Evolutionary conservation across 2,113 vertebrate genomes (phyloP).

Genomic region (Calidris pugnax): DNA sequence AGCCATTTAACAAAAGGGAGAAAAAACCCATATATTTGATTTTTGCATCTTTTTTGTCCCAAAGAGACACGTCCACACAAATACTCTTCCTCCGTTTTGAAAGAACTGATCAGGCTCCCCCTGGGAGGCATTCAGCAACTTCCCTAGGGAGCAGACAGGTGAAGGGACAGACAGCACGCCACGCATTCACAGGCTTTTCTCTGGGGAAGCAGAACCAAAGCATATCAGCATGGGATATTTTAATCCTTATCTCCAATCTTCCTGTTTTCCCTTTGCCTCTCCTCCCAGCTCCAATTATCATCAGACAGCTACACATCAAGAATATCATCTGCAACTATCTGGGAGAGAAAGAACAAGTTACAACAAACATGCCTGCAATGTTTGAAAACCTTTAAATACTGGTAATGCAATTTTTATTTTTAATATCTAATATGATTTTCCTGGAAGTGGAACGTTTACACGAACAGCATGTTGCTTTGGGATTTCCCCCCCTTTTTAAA

Average conservation of each 20-base stretch:
- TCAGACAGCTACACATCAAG: background rate
- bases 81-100: background rate
- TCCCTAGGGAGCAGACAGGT: background rate
- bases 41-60: background rate
- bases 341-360: background rate
- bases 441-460: background rate
- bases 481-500: background rate
- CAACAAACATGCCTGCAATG: background rate
- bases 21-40: accelerated
- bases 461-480: background rate
- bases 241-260: background rate
- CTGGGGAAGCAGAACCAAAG: background rate
- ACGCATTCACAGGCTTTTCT: background rate
- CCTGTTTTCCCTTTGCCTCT: background rate
- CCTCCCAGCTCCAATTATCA: background rate
- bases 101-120: background rate
- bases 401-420: background rate
- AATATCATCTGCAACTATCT: background rate
- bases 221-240: background rate
- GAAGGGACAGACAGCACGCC: background rate
- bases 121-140: background rate
- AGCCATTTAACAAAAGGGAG: background rate
- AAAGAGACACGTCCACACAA: background rate
- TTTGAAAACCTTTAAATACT: background rate
- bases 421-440: background rate